Percentiles rank a stretch among this genome's conserved stretches.
Conservation (phyloP, 2,888 invertebrate genomes). For the Drosophila aldrichi region DNA sequence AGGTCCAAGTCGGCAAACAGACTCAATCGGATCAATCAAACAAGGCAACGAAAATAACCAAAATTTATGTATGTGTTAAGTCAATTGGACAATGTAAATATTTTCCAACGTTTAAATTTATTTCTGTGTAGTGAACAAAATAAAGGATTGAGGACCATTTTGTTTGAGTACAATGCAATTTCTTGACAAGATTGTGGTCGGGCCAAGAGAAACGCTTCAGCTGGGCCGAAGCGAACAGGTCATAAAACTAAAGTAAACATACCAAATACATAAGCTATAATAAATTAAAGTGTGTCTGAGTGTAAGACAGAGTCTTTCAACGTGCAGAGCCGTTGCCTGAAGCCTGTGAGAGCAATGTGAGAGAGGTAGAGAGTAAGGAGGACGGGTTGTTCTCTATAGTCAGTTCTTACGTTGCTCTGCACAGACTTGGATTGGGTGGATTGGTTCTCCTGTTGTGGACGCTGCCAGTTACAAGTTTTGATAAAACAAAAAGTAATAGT, state of each 20-base stretch:
- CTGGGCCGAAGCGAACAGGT: conserved; percentile 60
- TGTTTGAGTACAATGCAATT: background rate
- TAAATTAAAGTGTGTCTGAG: conserved; percentile 25
- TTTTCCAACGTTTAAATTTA: background rate
- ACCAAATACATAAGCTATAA: conserved; percentile 46
- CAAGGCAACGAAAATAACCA: background rate
- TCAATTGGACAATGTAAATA: background rate
- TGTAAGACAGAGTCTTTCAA: conserved; percentile 38
- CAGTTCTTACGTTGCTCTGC: conserved; percentile 41
- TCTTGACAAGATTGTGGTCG: conserved; percentile 22
- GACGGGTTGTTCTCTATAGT: background rate
- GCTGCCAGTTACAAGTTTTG: conserved; percentile 56
- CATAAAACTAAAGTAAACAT: conserved; percentile 59
- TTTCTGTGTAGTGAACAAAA: background rate
- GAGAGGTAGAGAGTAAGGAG: background rate
- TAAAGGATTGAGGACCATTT: background rate
- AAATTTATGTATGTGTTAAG: background rate
- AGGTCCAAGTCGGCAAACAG: conserved; percentile 4
- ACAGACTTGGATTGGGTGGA: conserved; percentile 30
- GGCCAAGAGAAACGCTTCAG: conserved; percentile 43
- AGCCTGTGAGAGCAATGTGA: conserved; percentile 49
- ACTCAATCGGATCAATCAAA: conserved; percentile 10
- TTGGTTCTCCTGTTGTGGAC: conserved; percentile 33
- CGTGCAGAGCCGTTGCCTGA: conserved; percentile 47
- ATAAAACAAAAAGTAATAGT: conserved; percentile 71